Base-by-base conservation (phyloP, 2,888 invertebrate genomes). In the Pristionchus maxplancki region DNA sequence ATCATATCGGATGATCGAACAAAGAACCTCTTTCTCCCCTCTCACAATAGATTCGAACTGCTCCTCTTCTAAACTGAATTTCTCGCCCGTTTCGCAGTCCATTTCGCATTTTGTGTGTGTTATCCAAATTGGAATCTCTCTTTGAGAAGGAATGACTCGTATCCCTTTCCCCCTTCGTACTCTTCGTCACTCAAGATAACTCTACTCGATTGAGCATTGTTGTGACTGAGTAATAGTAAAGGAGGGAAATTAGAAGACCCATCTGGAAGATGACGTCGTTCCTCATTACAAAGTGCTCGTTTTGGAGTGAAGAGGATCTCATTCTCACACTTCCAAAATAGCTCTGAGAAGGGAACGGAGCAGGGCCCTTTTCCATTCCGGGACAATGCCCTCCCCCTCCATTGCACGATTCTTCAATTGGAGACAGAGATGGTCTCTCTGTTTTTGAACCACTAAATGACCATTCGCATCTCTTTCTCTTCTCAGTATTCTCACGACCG, bases 81-180 rank as follows among this genome's bases (percentile, higher is more conserved):
- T 40, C 20, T 24, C 40, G 9, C 40, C 74, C 74, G 40, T 40
- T 37, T 71, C 40, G 44, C 78, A 44, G 78, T n/a, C 78, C 28
- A 78, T 78, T 78, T 44, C 78, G 44, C 44, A 78, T 78, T 44
- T 78, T 71, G 44, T 48, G 78, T 48, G 78, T 78, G 78, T 78
- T 78, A 78, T 78, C 78, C 78, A 78, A 78, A 78, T 78, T 78
- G 78, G 28, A 78, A 78, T 78, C 78, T 40, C 9, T 28, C 44
- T 24, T n/a, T 24, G 71, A 20, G 15, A 78, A 28, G 44, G 78
- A 44, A 20, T 9, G 71, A 71, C n/a, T 24, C 9, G 20, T 37
- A 4, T 28, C 11, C 64, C 11, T 11, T 64, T 17, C 71, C 71
- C 37, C 40, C 20, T 71, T 34, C 31, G 64, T 64, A 64, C 31